These are phyloP conservation scores for Lithophane ornitopus DNA, from an alignment of 2,888 invertebrate species.

Conservation along the genomic window DNA sequence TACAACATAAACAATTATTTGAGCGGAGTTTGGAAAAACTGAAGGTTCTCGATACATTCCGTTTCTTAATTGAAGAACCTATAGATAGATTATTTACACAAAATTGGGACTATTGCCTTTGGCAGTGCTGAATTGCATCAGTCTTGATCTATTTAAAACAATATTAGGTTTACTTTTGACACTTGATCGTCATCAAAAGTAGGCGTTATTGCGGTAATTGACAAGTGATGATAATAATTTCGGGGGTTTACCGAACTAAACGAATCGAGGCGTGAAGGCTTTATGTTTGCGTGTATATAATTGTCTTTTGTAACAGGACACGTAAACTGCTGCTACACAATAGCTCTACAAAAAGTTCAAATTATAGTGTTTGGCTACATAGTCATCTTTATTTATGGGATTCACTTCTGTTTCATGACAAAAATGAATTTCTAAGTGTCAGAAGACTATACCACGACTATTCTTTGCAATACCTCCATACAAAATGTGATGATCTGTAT, in stretches of 20 bases:
- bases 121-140: too few relatives aligned
- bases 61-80: background rate
- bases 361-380: constrained; percentile 2
- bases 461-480: background rate
- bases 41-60: background rate
- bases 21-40: background rate
- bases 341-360: background rate
- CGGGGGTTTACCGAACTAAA: background rate
- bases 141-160: too few relatives aligned
- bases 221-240: background rate
- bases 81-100: background rate
- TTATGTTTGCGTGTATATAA: background rate
- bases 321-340: constrained; percentile 15
- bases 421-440: background rate
- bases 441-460: background rate
- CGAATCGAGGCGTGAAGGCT: constrained; percentile 36
- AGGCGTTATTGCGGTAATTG: background rate
- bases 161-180: too few relatives aligned
- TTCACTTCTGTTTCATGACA: background rate
- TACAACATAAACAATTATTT: background rate
- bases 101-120: too few relatives aligned
- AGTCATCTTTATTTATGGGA: background rate
- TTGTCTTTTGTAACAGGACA: constrained; percentile 4
- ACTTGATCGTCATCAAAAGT: too few relatives aligned
- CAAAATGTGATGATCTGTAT: background rate